Conservation (phyloP, 2,113 vertebrate species). For the Strix uralensis region DNA sequence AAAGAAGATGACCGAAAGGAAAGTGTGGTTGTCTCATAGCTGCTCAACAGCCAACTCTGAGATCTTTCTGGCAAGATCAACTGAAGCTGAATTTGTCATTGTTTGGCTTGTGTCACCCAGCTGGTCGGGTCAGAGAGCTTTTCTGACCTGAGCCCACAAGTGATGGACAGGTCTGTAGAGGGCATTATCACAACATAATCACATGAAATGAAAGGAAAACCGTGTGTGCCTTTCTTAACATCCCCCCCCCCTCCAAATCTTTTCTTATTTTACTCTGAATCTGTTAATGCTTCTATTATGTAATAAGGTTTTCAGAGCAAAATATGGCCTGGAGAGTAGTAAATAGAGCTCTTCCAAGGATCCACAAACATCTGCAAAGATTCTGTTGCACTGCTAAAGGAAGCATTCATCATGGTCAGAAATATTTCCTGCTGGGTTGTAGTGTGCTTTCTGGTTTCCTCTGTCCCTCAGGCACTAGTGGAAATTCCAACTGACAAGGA, state of each 20-base stretch:
- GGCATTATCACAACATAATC: conserved; percentile 66
- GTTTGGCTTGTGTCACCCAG: conserved; percentile 59
- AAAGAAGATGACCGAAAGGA: neutral
- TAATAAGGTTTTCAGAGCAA: conserved; percentile 10
- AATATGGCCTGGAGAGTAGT: neutral
- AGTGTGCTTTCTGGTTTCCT: neutral
- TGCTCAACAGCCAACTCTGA: conserved; percentile 29
- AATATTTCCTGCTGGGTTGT: neutral
- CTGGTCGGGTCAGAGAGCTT: conserved; percentile 55
- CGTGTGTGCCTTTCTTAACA: conserved; percentile 44
- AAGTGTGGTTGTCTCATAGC: neutral
- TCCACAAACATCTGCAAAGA: neutral
- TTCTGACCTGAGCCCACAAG: conserved; percentile 30
- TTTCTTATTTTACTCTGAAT: conserved; percentile 39
- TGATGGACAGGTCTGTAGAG: conserved; percentile 66
- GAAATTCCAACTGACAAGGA: neutral
- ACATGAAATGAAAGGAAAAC: conserved; percentile 53
- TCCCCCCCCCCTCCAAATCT: neutral
- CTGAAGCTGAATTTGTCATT: conserved; percentile 61
- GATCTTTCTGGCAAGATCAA: conserved; percentile 53
- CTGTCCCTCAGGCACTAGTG: neutral
- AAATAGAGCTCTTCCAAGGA: neutral
- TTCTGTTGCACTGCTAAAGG: neutral
- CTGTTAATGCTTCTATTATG: conserved; percentile 4
- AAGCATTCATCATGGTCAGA: conserved; percentile 12